These are phyloP conservation scores for Phenacoccus solenopsis DNA, from an alignment of 1,140 invertebrate genomes.

Conservation along the genomic window DNA sequence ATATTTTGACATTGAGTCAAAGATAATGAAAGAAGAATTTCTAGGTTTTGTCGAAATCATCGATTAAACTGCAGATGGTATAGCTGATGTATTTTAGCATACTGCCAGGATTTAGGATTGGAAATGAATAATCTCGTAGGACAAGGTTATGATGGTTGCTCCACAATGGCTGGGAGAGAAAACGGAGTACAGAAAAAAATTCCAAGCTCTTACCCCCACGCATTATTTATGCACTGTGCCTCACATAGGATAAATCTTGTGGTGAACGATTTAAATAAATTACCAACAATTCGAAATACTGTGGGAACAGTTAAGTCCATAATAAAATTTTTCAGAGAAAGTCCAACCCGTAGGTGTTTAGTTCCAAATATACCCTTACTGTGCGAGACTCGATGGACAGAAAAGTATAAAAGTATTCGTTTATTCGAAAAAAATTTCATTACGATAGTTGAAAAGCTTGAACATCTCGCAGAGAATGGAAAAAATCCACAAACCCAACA, in stretches of 20 bases:
- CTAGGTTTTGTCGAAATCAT: constrained; percentile 27
- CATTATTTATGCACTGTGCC: constrained; percentile 20
- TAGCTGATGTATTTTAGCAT: neutral
- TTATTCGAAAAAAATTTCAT: neutral
- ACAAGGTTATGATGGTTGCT: constrained; percentile 20
- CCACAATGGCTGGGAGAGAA: constrained; percentile 16
- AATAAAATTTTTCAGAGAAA: constrained; percentile 8
- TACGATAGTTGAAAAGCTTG: neutral
- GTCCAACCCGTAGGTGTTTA: neutral
- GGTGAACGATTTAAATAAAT: constrained; percentile 9
- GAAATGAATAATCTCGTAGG: constrained; percentile 19
- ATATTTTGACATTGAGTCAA: constrained; percentile 25
- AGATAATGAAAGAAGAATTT: constrained; percentile 27
- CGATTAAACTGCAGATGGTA: neutral
- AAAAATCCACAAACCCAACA: too few species aligned
- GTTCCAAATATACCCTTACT: constrained; percentile 18
- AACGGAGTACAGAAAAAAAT: constrained; percentile 15
- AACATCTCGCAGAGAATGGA: neutral
- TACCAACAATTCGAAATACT: neutral
- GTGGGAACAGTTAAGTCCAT: neutral
- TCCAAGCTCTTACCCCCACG: neutral
- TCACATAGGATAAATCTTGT: constrained; percentile 8
- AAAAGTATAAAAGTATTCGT: neutral
- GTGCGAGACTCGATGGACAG: neutral
- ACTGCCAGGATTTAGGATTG: neutral